These are phyloP conservation scores for Ctenopoma kingsleyae DNA, from an alignment of 2,797 vertebrate species.

Conservation along the genomic window DNA sequence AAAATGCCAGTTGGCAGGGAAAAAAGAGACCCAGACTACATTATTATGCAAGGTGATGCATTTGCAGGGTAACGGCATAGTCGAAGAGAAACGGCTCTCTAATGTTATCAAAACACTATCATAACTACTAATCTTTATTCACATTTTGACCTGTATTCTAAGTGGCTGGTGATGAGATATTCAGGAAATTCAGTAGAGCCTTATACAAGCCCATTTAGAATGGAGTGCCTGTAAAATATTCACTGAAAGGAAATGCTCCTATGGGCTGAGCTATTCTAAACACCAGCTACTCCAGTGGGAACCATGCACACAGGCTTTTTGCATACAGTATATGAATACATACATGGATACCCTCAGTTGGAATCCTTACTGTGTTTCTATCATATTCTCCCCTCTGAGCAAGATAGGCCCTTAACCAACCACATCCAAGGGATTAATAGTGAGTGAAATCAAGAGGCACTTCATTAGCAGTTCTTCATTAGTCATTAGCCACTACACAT, in stretches of 20 bases:
- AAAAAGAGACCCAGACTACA: slow-evolving; percentile 4
- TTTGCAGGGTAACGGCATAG: slow-evolving; percentile 21
- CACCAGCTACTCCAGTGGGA: slow-evolving; percentile 18
- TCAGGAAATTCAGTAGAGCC: slow-evolving; percentile 16
- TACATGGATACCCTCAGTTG: neutral
- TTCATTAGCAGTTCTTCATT: slow-evolving; percentile 59
- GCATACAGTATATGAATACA: slow-evolving; percentile 22
- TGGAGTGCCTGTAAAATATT: slow-evolving; percentile 6
- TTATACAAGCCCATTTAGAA: slow-evolving; percentile 24
- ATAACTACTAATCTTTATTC: slow-evolving; percentile 21
- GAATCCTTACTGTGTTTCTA: slow-evolving; percentile 21
- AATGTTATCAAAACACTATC: slow-evolving; percentile 38
- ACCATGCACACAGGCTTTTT: slow-evolving; percentile 25
- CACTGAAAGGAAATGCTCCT: slow-evolving; percentile 16
- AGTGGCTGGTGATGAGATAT: slow-evolving; percentile 14
- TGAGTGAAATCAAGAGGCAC: slow-evolving; percentile 58
- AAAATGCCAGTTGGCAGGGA: slow-evolving; percentile 36
- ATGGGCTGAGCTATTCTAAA: neutral
- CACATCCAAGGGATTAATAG: slow-evolving; percentile 59
- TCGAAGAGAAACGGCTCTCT: neutral
- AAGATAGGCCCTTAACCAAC: slow-evolving; percentile 29
- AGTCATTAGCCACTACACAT: slow-evolving; percentile 46
- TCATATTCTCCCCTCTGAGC: slow-evolving; percentile 20
- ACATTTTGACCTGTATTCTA: slow-evolving; percentile 38
- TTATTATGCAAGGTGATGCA: slow-evolving; percentile 30